Base-by-base conservation (phyloP, 2,888 invertebrate genomes). In the Dicyrtoma fusca region DNA sequence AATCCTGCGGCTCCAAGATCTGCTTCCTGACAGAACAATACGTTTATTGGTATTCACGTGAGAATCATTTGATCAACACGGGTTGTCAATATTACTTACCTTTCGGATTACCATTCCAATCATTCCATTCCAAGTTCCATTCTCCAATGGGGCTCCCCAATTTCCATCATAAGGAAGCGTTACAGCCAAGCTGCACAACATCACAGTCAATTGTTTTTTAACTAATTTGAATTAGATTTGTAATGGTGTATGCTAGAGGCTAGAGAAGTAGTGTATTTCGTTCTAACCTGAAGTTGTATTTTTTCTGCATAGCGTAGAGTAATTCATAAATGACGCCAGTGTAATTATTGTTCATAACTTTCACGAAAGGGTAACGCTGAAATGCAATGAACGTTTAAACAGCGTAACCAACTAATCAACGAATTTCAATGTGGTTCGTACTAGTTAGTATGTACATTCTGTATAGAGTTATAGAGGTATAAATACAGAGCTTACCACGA, bases 51-150 rank as follows among this genome's bases (percentile, higher is more conserved):
- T 34, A 34, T 34, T 34, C 34, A n/a, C n/a, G 34, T 34, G 34
- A 3, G 34, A 5, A 5, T 34, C 34, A 34, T 34, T 34, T 34
- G 8, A 34, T 17, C 14, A 49, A 13, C 49, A 14, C 4, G 17
- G 49, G 17, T 49, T 49, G 17, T n/a, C 11, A 13, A n/a, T 59
- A 25, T 59, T 44, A 26, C 68, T 64, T 23, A 77, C 77, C 19
- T 75, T 76, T 47, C 76, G 65, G 2, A 72, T 26, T 6, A 79
- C 73, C 69, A 76, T 76, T 10, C 79, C 80, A 10, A 80, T 72
- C 80, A 80, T 80, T 51, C 80, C 80, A 70, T 77, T 78, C 80
- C 80, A 80, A 21, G 74, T 73, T 4, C 78, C 77, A 57, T 80
- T 77, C 3, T n/a, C n/a, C 13, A 26, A 14, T 53, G 47, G 17